Conservation (phyloP, 2,888 invertebrate species). For the Cheilosia soror region DNA sequence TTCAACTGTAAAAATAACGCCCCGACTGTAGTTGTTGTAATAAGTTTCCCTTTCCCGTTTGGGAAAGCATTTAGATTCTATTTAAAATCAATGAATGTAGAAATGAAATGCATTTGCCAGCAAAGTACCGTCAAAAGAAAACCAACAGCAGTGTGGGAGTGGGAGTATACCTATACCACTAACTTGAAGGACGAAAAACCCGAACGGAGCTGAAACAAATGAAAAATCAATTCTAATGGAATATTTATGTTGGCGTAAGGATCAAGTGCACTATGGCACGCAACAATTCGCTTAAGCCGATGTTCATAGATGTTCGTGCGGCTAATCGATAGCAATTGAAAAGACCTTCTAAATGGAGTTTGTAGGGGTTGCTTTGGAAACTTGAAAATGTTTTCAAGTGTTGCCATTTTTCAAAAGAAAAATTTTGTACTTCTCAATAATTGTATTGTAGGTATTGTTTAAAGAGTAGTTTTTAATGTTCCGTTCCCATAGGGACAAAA, state of each 20-base stretch:
- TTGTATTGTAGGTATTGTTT: not conserved
- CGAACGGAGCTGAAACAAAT: not conserved
- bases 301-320: slow-evolving; percentile 26
- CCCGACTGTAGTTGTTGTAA: not conserved
- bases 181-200: slow-evolving; percentile 29
- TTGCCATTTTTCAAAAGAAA: slow-evolving; percentile 36
- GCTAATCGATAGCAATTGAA: slow-evolving; percentile 59
- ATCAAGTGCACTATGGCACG: slow-evolving; percentile 62
- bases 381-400: slow-evolving; percentile 29
- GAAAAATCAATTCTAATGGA: slow-evolving; percentile 54
- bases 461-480: too few relatives aligned
- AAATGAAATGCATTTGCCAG: slow-evolving; percentile 8
- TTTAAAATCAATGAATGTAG: slow-evolving; percentile 38
- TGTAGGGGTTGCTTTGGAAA: slow-evolving; percentile 40
- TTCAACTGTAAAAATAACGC: slow-evolving; percentile 10
- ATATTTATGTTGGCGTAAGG: slow-evolving; percentile 52
- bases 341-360: slow-evolving; percentile 7
- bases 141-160: not conserved
- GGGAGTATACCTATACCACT: not conserved
- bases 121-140: not conserved
- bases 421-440: not conserved
- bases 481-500: too few relatives aligned
- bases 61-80: slow-evolving; percentile 26
- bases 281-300: slow-evolving; percentile 3
- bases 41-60: slow-evolving; percentile 3